Conservation (phyloP, 2,113 vertebrate genomes). For the Paralichthys olivaceus region DNA sequence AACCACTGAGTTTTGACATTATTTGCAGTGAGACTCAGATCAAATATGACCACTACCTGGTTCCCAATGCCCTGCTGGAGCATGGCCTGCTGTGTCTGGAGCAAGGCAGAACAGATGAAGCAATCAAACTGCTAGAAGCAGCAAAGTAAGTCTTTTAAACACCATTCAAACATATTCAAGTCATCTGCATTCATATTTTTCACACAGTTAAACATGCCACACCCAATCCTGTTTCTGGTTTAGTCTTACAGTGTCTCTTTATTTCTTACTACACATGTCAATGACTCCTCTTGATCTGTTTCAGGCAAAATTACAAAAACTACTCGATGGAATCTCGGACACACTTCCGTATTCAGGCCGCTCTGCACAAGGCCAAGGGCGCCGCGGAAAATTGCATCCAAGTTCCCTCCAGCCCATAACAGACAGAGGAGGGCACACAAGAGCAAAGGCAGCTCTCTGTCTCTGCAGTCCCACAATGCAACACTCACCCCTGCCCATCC, state of each 20-base stretch:
- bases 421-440: slow-evolving; percentile 35
- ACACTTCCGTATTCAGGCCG: slow-evolving; percentile 98
- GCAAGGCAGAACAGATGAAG: slow-evolving; percentile 88
- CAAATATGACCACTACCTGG: slow-evolving; percentile 96
- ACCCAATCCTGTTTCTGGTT: too few relatives aligned
- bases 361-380: slow-evolving; percentile 90
- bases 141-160: slow-evolving; percentile 88
- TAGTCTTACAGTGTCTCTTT: too few relatives aligned
- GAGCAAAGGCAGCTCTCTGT: slow-evolving; percentile 42
- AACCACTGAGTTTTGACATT: slow-evolving; percentile 44
- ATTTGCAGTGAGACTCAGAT: slow-evolving; percentile 92
- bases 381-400: slow-evolving; percentile 82
- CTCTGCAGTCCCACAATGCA: slow-evolving; percentile 42
- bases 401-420: slow-evolving; percentile 78
- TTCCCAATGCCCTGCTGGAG: slow-evolving; percentile 95
- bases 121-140: slow-evolving; percentile 89
- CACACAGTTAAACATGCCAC: too few relatives aligned
- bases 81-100: slow-evolving; percentile 92
- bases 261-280: too few relatives aligned
- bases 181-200: too few relatives aligned
- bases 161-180: neutral
- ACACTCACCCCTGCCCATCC: slow-evolving; percentile 36
- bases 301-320: slow-evolving; percentile 97
- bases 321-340: slow-evolving; percentile 99
- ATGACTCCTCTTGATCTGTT: slow-evolving; percentile 45